These are phyloP conservation scores for Enteromius argenteus DNA, from an alignment of 2,797 vertebrate species.

Conservation along the genomic window DNA sequence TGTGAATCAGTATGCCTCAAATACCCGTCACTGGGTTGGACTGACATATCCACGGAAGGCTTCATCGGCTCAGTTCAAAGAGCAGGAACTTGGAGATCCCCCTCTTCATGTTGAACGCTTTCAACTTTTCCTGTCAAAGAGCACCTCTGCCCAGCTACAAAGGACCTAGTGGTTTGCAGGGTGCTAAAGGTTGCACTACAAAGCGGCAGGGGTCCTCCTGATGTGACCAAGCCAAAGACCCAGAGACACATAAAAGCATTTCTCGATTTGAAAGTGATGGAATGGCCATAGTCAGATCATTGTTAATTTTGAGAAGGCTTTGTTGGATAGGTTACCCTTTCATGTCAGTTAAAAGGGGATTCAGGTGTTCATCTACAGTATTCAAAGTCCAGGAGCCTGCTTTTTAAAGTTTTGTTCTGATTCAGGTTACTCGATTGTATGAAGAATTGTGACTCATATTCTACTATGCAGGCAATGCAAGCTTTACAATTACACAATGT, in stretches of 20 bases:
- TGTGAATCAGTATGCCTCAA: neutral
- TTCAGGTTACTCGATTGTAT: neutral
- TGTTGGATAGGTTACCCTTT: constrained; percentile 62
- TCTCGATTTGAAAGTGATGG: constrained; percentile 48
- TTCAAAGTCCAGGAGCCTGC: constrained; percentile 44
- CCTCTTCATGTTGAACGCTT: constrained; percentile 87
- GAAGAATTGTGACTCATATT: constrained; percentile 16
- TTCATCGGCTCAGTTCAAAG: constrained; percentile 83
- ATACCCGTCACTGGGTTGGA: constrained; percentile 48
- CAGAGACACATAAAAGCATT: constrained; percentile 61
- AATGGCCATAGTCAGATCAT: constrained; percentile 58
- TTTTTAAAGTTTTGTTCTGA: constrained; percentile 39
- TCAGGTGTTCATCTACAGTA: constrained; percentile 43
- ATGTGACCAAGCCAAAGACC: constrained; percentile 63
- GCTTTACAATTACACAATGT: neutral
- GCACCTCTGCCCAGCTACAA: constrained; percentile 86
- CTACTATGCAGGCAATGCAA: neutral
- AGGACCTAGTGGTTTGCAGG: constrained; percentile 72
- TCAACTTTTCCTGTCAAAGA: constrained; percentile 92
- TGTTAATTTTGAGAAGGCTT: constrained; percentile 61
- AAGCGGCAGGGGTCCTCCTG: constrained; percentile 71
- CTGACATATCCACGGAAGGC: constrained; percentile 52
- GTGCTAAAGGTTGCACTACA: constrained; percentile 86
- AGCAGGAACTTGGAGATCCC: constrained; percentile 87
- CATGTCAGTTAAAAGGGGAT: constrained; percentile 59